Base-by-base conservation (phyloP, 2,888 invertebrate species). In the Aromia moschata region DNA sequence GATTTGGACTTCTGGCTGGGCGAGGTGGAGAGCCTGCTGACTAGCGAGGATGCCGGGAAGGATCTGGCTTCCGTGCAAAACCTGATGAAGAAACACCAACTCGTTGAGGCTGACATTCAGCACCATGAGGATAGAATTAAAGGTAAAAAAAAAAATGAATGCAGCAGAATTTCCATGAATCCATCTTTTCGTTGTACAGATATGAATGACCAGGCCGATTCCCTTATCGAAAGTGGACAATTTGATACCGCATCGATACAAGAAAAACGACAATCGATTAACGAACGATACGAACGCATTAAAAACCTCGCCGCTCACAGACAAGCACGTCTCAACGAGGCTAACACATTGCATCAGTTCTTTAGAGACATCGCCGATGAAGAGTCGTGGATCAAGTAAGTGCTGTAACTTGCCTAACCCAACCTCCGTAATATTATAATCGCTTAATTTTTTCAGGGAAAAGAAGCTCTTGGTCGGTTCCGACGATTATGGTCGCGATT, bases 1-100 rank as follows among this genome's bases (percentile, higher is more conserved):
- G 99, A 99, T 83, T 88, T 99, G 68, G 99, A 99, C 84, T 99
- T 99, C 84, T 99, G 99, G 99, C 89, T 99, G 56, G 98, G 98
- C 72, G 98, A 99, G 87, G 97, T 98, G 62, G 98, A 98, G 79
- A 95, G 95, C 79, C 84, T 98, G 64, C 81, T 98, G 71, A 95
- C 95, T 1, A 95, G 94, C 20, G 98, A 98, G 79, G 98, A 98
- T 83, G 93, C 96, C 43, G 98, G 98, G 65, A 98, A 98, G 81
- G 99, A 99, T 83, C 85, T 99, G 70, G 96, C 97, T 1, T 96
- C 97, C 0, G 98, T 98, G 17, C 98, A 99, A 84, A 98, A 99
- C 82, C 86, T 99, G 67, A 94, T 98, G 88, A 97, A 98, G 85
- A 96, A 97, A 77, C 98, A 98, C 81, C 97, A 98, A 82, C 85